These are phyloP conservation scores for Agonum fuliginosum DNA, from an alignment of 2,888 invertebrate genomes.

Conservation along the genomic window DNA sequence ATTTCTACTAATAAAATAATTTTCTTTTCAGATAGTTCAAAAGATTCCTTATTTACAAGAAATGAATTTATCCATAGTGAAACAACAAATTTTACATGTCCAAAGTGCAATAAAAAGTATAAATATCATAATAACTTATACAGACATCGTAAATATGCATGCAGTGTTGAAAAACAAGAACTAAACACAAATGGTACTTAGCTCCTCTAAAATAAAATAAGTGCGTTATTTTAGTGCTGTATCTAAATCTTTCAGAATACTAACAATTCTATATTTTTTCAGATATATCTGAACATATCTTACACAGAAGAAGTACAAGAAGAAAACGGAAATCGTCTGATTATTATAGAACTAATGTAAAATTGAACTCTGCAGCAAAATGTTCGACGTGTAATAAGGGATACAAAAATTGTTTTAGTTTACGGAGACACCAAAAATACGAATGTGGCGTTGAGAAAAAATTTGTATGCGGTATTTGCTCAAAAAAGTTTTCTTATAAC, in stretches of 20 bases:
- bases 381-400: neutral
- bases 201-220: too few species aligned
- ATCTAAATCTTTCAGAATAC: neutral
- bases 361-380: constrained; percentile 38
- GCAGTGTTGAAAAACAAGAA: constrained; percentile 71
- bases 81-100: too few species aligned
- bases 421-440: neutral
- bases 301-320: too few species aligned
- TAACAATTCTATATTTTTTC: neutral
- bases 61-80: too few species aligned
- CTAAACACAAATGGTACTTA: too few species aligned
- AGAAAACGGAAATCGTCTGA: too few species aligned
- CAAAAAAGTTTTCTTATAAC: constrained; percentile 3
- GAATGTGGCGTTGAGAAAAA: constrained; percentile 14
- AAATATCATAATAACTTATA: too few species aligned
- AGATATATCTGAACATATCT: neutral
- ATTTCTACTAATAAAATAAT: too few species aligned
- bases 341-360: neutral
- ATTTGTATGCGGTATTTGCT: neutral
- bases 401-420: constrained; percentile 1
- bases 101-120: too few species aligned
- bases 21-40: too few species aligned
- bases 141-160: constrained; percentile 75
- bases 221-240: too few species aligned
- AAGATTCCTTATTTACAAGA: too few species aligned